Conservation (phyloP, 2,888 invertebrate species). For the Macrophya alboannulata region DNA sequence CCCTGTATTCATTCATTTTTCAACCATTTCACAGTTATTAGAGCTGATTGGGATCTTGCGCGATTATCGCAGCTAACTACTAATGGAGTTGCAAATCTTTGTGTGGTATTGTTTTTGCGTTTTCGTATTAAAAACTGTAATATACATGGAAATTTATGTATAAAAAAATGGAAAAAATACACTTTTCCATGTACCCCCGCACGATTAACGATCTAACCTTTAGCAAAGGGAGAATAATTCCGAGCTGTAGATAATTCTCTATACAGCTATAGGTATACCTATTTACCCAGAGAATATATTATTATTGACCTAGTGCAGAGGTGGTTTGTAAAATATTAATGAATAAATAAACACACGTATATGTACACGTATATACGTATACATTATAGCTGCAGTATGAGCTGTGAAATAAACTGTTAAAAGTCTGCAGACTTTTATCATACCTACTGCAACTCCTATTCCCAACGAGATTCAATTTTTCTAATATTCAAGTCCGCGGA, state of each 20-base stretch:
- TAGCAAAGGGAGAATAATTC: neutral
- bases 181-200: neutral
- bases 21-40: neutral
- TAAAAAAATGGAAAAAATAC: neutral
- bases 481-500: neutral
- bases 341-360: neutral
- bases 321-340: constrained; percentile 6
- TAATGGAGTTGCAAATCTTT: neutral
- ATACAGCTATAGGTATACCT: neutral
- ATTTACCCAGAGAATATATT: neutral
- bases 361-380: neutral
- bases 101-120: neutral
- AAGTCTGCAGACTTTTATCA: no score
- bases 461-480: neutral
- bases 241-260: neutral
- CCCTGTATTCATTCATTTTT: neutral
- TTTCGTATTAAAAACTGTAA: neutral
- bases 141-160: no score
- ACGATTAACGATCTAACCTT: neutral
- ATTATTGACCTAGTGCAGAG: constrained; percentile 25
- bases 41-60: neutral
- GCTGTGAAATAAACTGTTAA: no score
- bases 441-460: neutral
- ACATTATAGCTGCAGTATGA: neutral
- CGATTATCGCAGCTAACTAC: neutral